These are phyloP conservation scores for Chloroceryle amazona DNA, from an alignment of 2,797 vertebrate species.

Conservation along the genomic window DNA sequence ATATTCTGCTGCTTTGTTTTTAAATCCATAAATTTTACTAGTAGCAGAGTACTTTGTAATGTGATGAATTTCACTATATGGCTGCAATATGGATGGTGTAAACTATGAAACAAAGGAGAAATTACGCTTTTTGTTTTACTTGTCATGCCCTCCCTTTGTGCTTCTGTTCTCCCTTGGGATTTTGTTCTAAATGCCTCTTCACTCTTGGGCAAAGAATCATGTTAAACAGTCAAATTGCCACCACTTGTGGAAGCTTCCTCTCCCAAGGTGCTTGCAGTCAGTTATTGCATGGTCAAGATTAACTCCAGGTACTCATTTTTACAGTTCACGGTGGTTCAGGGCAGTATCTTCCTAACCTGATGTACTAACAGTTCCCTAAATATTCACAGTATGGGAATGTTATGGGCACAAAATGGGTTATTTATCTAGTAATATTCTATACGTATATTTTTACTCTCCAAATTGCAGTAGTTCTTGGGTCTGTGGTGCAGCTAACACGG, in stretches of 20 bases:
- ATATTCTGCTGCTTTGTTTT: conserved; percentile 18
- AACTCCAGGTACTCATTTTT: not conserved
- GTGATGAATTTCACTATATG: not conserved
- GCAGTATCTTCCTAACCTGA: not conserved
- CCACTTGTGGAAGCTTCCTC: not conserved
- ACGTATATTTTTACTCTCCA: not conserved
- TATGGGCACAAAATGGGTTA: not conserved
- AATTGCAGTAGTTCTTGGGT: not conserved
- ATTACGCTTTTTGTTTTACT: not conserved
- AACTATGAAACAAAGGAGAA: not conserved
- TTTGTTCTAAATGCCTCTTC: not conserved
- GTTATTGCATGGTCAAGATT: not conserved
- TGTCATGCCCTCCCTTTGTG: not conserved
- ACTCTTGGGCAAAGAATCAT: not conserved
- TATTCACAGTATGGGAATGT: not conserved
- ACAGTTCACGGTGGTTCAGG: not conserved
- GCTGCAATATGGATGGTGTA: not conserved
- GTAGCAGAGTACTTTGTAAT: not conserved
- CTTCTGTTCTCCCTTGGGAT: not conserved
- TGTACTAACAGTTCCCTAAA: too few relatives aligned
- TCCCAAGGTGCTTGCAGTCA: not conserved
- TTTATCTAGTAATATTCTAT: not conserved
- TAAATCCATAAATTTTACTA: conserved; percentile 20
- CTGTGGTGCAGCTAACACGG: not conserved
- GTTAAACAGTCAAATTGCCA: not conserved